phyloP scores from a whole-genome alignment of 1,140 invertebrate species.

The Ephestia elutella region DNA sequence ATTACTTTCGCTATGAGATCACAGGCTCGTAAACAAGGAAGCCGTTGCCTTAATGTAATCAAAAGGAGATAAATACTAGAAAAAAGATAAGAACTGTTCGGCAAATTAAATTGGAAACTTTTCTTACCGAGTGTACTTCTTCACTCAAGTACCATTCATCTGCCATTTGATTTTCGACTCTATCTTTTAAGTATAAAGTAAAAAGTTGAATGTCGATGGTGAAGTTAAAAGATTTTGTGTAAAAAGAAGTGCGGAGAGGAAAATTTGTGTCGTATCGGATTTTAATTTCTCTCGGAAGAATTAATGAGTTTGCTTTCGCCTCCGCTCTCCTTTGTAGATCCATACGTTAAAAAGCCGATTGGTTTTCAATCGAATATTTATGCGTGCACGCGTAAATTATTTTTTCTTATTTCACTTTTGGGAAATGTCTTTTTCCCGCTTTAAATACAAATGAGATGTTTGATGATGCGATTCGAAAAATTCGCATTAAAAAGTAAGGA shows the following conservation, averaged over 20 bases:
- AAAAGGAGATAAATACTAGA: slow-evolving; percentile 65
- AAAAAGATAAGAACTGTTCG: slow-evolving; percentile 60
- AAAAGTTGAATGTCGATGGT: slow-evolving; percentile 3
- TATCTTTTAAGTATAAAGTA: slow-evolving; percentile 2
- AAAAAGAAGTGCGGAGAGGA: slow-evolving; percentile 29
- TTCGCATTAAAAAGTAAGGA: no score
- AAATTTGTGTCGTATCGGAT: slow-evolving; percentile 70
- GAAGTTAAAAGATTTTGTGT: slow-evolving; percentile 21
- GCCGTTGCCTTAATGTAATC: slow-evolving; percentile 59
- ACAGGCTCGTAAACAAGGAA: slow-evolving; percentile 27
- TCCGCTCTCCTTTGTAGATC: slow-evolving; percentile 34
- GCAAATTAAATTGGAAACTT: slow-evolving; percentile 69
- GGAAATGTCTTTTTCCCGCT: not conserved
- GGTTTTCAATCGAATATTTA: slow-evolving; percentile 27
- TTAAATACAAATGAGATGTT: not conserved
- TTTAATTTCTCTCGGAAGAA: slow-evolving; percentile 65
- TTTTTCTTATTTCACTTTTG: not conserved
- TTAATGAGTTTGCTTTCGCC: slow-evolving; percentile 62
- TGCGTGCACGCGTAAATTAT: not conserved
- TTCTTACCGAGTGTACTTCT: slow-evolving; percentile 25
- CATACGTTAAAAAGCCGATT: slow-evolving; percentile 55
- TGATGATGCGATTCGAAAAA: not conserved
- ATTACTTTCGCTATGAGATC: slow-evolving; percentile 2
- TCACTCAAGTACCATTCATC: slow-evolving; percentile 15
- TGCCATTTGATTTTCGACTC: slow-evolving; percentile 17